Evolutionary conservation across 2,888 invertebrate genomes (phyloP).

Genomic region (Epistrophe eligans): DNA sequence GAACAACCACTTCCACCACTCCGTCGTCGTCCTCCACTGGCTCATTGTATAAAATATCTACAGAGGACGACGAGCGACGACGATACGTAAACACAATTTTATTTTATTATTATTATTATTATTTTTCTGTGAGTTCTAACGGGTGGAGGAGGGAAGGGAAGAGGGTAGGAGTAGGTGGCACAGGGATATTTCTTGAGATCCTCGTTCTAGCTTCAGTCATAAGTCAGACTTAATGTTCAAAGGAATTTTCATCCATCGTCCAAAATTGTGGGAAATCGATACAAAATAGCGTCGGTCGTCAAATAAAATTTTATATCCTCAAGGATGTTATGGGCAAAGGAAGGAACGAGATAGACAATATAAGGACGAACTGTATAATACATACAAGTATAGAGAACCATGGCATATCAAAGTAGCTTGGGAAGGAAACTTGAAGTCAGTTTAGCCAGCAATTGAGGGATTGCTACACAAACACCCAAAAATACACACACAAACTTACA

Average conservation of each 20-base stretch:
- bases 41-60: constrained; percentile 37
- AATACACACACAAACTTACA: neutral
- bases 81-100: constrained; percentile 78
- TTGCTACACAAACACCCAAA: constrained; percentile 55
- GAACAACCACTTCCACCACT: constrained; percentile 15
- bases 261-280: constrained; percentile 80
- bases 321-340: constrained; percentile 18
- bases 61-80: constrained; percentile 12
- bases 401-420: constrained; percentile 52
- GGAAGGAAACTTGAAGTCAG: constrained; percentile 59
- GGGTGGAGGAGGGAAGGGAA: neutral
- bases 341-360: neutral
- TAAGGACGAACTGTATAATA: neutral
- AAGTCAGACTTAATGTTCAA: constrained; percentile 79
- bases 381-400: neutral
- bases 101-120: constrained; percentile 79
- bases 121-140: constrained; percentile 77
- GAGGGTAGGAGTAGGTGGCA: too few relatives aligned
- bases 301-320: constrained; percentile 79
- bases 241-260: constrained; percentile 77
- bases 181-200: constrained; percentile 65
- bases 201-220: constrained; percentile 75
- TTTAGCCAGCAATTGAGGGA: constrained; percentile 73
- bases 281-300: constrained; percentile 80
- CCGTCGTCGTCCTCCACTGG: constrained; percentile 15